These are phyloP conservation scores for Chrysomela aeneicollis DNA, from an alignment of 2,888 invertebrate species.

Conservation along the genomic window DNA sequence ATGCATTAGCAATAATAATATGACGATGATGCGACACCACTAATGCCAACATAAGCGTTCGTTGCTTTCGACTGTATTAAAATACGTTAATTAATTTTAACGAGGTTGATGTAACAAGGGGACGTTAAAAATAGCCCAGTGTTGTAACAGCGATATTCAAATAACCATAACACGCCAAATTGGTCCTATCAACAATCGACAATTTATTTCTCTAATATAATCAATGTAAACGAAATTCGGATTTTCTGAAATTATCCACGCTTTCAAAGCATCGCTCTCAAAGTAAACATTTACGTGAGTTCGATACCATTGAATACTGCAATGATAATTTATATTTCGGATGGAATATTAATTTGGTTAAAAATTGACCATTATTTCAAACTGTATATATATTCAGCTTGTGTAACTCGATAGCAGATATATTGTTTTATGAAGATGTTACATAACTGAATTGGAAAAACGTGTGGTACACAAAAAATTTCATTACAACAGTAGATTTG, in stretches of 20 bases:
- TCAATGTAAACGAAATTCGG: neutral
- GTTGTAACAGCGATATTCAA: constrained; percentile 37
- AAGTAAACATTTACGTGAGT: neutral
- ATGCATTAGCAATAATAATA: constrained; percentile 40
- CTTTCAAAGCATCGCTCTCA: neutral
- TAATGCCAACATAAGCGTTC: too few species aligned
- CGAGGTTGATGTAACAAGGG: constrained; percentile 39
- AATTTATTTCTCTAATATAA: constrained; percentile 23
- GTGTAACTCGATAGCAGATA: too few species aligned
- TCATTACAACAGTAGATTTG: too few species aligned
- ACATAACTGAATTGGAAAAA: too few species aligned
- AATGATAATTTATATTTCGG: too few species aligned
- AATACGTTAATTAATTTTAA: constrained; percentile 39
- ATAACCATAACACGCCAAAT: constrained; percentile 36
- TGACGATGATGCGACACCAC: constrained; percentile 19
- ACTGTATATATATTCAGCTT: too few species aligned
- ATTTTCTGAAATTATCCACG: constrained; percentile 5
- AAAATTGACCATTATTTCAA: too few species aligned
- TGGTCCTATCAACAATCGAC: constrained; percentile 30
- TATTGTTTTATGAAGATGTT: too few species aligned
- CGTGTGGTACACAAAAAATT: too few species aligned
- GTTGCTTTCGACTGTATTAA: constrained; percentile 18
- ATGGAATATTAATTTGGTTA: too few species aligned
- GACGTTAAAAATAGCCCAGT: constrained; percentile 37
- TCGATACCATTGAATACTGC: neutral